Percentiles rank a stretch among this genome's conserved stretches.
Evolutionary conservation across 2,113 vertebrate genomes (phyloP).

Genomic region (Rhodinocichla rosea): DNA sequence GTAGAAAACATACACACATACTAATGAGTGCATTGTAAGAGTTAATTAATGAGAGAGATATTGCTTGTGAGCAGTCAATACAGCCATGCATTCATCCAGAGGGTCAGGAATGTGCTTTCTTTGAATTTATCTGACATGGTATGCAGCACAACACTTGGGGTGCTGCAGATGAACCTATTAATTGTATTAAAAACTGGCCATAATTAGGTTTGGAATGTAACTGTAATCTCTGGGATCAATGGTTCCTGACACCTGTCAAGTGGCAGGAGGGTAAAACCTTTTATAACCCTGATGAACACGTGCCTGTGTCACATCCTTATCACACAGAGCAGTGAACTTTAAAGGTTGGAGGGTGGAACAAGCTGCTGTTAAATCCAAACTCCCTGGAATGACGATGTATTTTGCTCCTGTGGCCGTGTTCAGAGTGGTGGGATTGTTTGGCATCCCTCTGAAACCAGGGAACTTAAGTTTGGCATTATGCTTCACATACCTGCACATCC

Average conservation of each 20-base stretch:
- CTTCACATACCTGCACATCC: neutral
- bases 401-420: neutral
- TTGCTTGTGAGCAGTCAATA: constrained; percentile 8
- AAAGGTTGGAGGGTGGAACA: neutral
- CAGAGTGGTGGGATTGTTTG: neutral
- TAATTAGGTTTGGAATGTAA: constrained; percentile 58
- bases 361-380: neutral
- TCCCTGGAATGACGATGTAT: neutral
- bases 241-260: constrained; percentile 18
- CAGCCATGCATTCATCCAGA: neutral
- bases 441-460: neutral
- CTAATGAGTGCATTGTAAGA: neutral
- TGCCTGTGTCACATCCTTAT: neutral
- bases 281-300: neutral
- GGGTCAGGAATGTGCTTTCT: constrained; percentile 19
- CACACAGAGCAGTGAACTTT: neutral
- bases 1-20: neutral
- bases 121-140: constrained; percentile 32
- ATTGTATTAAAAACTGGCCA: constrained; percentile 51
- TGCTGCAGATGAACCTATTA: constrained; percentile 47
- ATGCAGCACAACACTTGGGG: constrained; percentile 19
- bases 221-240: neutral
- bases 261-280: constrained; percentile 1
- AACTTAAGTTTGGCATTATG: neutral
- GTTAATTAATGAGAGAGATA: constrained; percentile 31